Conservation (phyloP, 2,797 vertebrate genomes). For the Myiotriccus ornatus region DNA sequence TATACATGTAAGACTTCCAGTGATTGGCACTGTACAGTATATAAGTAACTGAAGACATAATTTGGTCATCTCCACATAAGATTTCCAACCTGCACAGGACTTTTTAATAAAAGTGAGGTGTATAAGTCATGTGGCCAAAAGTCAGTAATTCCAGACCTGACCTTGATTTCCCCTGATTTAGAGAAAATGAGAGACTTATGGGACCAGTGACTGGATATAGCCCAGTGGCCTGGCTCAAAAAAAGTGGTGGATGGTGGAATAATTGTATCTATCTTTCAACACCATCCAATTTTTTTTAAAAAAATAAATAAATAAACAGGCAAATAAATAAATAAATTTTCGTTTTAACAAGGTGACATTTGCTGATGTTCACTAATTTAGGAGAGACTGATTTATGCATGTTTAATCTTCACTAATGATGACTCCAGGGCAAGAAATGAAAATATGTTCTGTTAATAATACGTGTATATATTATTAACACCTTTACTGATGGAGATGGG, state of each 20-base stretch:
- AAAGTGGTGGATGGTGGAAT: neutral
- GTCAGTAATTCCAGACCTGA: neutral
- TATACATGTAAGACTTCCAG: fast-evolving
- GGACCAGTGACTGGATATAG: neutral
- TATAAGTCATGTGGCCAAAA: neutral
- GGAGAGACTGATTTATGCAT: constrained; percentile 66
- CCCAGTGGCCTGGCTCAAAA: neutral
- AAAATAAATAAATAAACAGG: neutral
- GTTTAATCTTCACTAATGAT: constrained; percentile 72
- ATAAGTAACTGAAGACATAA: neutral
- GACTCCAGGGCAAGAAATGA: constrained; percentile 67
- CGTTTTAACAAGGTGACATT: constrained; percentile 61
- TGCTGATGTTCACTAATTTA: constrained; percentile 55
- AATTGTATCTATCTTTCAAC: neutral
- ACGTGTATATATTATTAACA: constrained; percentile 69
- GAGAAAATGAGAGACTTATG: neutral
- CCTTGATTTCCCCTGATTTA: neutral
- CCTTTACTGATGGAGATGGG: constrained; percentile 38
- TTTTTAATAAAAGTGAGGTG: neutral
- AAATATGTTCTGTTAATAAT: constrained; percentile 67
- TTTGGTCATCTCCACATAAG: neutral
- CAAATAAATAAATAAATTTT: neutral
- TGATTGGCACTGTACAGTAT: neutral
- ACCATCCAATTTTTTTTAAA: neutral
- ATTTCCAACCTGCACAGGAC: neutral